phyloP scores from a whole-genome alignment of 2,113 vertebrate species.

The Sceloporus undulatus region DNA sequence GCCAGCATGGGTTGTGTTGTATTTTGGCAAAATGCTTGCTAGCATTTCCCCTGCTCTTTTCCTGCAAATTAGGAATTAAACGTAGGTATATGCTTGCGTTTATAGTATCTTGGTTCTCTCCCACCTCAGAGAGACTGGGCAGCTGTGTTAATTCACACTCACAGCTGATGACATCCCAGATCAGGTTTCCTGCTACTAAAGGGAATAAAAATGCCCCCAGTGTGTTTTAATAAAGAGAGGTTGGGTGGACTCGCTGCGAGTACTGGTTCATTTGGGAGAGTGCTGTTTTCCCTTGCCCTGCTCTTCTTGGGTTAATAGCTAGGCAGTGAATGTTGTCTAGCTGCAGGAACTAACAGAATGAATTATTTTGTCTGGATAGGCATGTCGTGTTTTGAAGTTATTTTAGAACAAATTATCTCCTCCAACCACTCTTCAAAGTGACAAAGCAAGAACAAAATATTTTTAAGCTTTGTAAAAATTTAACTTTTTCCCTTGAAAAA shows the following conservation, averaged over 20 bases:
- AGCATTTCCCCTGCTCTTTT: slow-evolving; percentile 63
- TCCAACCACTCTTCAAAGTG: not conserved
- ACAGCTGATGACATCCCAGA: slow-evolving; percentile 58
- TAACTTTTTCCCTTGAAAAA: not conserved
- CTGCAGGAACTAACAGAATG: not conserved
- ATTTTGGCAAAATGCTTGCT: slow-evolving; percentile 66
- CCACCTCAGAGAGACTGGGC: slow-evolving; percentile 58
- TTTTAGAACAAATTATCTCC: not conserved
- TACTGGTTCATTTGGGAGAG: not conserved
- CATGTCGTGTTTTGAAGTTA: not conserved
- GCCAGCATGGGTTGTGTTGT: slow-evolving; percentile 50
- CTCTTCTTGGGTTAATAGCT: not conserved
- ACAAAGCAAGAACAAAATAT: not conserved
- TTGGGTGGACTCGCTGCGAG: slow-evolving; percentile 15
- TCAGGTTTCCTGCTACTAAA: slow-evolving; percentile 64
- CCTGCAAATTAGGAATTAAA: slow-evolving; percentile 64
- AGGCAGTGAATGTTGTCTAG: not conserved
- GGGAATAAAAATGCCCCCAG: slow-evolving; percentile 62
- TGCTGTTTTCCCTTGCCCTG: not conserved
- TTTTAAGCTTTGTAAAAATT: not conserved
- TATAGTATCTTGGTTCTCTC: slow-evolving; percentile 53
- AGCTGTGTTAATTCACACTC: slow-evolving; percentile 54
- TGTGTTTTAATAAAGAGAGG: slow-evolving; percentile 43
- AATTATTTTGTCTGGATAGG: not conserved
- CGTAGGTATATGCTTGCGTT: slow-evolving; percentile 62